Evolutionary conservation across 1,140 invertebrate genomes (phyloP).

Genomic region (Drosophila melanica): DNA sequence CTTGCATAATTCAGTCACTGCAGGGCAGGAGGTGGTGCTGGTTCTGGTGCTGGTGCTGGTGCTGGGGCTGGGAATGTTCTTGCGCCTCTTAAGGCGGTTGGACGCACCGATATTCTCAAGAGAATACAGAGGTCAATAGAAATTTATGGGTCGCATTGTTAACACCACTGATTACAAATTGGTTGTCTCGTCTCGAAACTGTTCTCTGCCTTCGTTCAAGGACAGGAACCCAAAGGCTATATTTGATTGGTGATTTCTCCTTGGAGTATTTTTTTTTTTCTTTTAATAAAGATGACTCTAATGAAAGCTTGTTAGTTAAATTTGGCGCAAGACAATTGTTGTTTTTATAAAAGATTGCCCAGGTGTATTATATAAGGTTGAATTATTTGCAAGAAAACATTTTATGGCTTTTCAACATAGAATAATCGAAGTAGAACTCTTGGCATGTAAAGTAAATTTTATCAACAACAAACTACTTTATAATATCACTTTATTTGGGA

Average conservation of each 20-base stretch:
- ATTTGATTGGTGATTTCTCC: constrained; percentile 24
- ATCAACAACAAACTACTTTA: too few relatives aligned
- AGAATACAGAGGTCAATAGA: constrained; percentile 71
- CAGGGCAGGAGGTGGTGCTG: constrained; percentile 28
- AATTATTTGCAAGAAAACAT: too few relatives aligned
- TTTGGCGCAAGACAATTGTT: not conserved
- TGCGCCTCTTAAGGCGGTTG: not conserved
- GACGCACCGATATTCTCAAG: constrained; percentile 24
- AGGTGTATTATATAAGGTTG: too few relatives aligned
- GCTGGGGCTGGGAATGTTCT: not conserved
- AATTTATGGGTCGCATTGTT: constrained; percentile 76
- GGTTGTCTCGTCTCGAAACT: constrained; percentile 41
- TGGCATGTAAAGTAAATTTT: too few relatives aligned
- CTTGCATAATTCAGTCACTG: constrained; percentile 75
- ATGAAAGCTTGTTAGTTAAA: constrained; percentile 26
- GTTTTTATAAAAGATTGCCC: too few relatives aligned
- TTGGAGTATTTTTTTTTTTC: not conserved
- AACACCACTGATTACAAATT: constrained; percentile 82
- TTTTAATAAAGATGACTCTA: constrained; percentile 6
- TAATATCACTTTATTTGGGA: too few relatives aligned
- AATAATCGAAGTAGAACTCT: too few relatives aligned
- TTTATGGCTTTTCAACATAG: too few relatives aligned
- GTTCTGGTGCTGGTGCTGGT: not conserved
- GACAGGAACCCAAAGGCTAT: constrained; percentile 8
- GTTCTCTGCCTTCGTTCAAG: constrained; percentile 14